A percentile compares a stretch with the other conserved stretches of the same genome.
These are phyloP conservation scores for Gymnothorax reevesii DNA, from an alignment of 2,797 vertebrate species.

Conservation along the genomic window DNA sequence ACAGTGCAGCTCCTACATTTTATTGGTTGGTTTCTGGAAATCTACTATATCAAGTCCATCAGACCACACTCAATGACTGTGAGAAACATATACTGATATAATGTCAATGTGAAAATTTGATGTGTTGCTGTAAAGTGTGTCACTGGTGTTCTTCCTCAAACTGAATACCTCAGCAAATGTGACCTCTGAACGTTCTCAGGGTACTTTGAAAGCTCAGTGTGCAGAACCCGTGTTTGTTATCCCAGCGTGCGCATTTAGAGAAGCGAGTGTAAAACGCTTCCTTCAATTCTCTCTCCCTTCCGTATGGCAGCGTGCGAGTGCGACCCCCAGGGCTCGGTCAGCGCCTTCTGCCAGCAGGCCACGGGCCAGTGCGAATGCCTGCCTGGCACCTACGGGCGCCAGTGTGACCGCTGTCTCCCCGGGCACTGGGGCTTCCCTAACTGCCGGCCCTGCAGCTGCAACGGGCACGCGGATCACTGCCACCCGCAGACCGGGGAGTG, in stretches of 20 bases:
- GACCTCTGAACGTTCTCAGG: background rate
- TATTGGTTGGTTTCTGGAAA: background rate
- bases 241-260: background rate
- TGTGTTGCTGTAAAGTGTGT: background rate
- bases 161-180: background rate
- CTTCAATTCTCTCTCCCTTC: background rate
- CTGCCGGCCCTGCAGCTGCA: constrained; percentile 89
- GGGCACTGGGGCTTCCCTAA: constrained; percentile 93
- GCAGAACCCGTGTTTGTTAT: background rate
- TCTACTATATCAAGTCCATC: background rate
- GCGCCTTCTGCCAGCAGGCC: constrained; percentile 77
- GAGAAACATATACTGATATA: background rate
- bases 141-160: background rate
- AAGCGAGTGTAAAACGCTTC: background rate
- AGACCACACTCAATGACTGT: background rate
- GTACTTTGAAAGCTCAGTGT: background rate
- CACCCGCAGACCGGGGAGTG: constrained; percentile 80
- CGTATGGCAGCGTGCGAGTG: constrained; percentile 81
- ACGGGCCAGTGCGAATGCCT: constrained; percentile 90
- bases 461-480: constrained; percentile 84
- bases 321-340: constrained; percentile 79
- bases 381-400: constrained; percentile 76
- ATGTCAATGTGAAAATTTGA: background rate
- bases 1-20: background rate
- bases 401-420: constrained; percentile 87